Conservation (phyloP, 2,888 invertebrate genomes). For the Geotrupes spiniger region DNA sequence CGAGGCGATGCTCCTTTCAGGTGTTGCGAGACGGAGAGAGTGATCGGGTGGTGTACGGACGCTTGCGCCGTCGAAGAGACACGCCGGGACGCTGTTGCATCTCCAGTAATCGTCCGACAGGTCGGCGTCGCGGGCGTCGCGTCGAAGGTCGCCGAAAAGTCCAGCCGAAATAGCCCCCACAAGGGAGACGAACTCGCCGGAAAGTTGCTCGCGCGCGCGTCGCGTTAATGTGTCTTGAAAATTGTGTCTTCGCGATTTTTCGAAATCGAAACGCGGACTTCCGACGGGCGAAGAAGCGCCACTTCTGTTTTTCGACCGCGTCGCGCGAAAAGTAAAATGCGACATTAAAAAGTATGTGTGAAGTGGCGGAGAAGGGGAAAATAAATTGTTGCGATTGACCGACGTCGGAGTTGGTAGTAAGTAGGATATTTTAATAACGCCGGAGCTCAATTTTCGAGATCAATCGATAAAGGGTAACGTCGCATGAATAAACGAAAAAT, state of each 20-base stretch:
- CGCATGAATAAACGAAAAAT: too few relatives aligned
- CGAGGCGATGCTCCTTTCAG: too few relatives aligned
- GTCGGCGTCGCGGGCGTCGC: slow-evolving; percentile 28
- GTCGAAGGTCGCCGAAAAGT: slow-evolving; percentile 19
- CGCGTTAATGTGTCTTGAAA: too few relatives aligned
- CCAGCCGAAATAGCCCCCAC: not conserved
- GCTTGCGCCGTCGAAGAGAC: slow-evolving; percentile 31
- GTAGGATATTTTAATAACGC: not conserved
- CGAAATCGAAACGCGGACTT: not conserved
- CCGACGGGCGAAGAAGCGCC: not conserved
- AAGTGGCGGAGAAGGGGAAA: not conserved
- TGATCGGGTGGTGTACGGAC: slow-evolving; percentile 20
- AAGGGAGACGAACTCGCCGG: slow-evolving; percentile 2
- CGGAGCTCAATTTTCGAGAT: too few relatives aligned
- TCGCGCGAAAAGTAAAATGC: slow-evolving; percentile 1
- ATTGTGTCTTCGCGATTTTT: too few relatives aligned
- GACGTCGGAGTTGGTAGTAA: not conserved
- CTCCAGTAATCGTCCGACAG: slow-evolving; percentile 38
- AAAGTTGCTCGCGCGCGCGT: not conserved
- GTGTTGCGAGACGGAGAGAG: not conserved
- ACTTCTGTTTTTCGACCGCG: not conserved
- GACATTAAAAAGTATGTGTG: not conserved
- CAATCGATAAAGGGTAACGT: too few relatives aligned
- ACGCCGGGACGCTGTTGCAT: slow-evolving; percentile 47
- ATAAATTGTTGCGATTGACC: not conserved